Percentiles rank a stretch among this genome's conserved stretches.
phyloP scores from a whole-genome alignment of 1,140 invertebrate species.

The Berghia stephanieae region DNA sequence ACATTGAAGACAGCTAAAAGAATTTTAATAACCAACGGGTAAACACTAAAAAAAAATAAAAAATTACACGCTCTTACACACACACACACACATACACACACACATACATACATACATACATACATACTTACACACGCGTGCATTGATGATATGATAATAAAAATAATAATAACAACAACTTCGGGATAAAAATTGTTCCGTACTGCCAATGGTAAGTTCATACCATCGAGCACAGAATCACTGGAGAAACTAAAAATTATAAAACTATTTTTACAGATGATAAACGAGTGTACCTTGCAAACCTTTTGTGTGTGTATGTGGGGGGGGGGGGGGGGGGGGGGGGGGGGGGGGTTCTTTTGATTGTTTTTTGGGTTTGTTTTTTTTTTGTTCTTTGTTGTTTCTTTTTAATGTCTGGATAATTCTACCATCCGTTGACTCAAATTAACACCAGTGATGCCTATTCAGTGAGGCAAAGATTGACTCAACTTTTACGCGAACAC shows the following conservation, averaged over 20 bases:
- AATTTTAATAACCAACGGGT: background rate
- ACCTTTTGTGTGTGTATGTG: background rate
- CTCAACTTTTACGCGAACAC: background rate
- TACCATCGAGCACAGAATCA: background rate
- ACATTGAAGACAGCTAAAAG: background rate
- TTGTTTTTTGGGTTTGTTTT: background rate
- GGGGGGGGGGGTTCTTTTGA: background rate
- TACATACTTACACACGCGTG: background rate
- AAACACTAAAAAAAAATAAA: background rate
- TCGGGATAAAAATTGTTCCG: background rate
- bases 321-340: background rate
- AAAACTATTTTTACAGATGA: no score
- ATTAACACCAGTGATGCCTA: no score
- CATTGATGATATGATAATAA: background rate
- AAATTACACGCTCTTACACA: background rate
- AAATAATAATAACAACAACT: background rate
- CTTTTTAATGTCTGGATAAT: background rate
- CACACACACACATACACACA: background rate
- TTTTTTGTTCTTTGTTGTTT: background rate
- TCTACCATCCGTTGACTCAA: background rate
- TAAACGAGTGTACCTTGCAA: background rate
- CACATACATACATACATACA: background rate
- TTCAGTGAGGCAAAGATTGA: no score
- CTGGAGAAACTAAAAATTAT: no score
- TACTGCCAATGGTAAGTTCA: background rate